A percentile compares a stretch with the other conserved stretches of the same genome.
Evolutionary conservation across 2,888 invertebrate species (phyloP).

Genomic region (Cremastobaeus sp.): DNA sequence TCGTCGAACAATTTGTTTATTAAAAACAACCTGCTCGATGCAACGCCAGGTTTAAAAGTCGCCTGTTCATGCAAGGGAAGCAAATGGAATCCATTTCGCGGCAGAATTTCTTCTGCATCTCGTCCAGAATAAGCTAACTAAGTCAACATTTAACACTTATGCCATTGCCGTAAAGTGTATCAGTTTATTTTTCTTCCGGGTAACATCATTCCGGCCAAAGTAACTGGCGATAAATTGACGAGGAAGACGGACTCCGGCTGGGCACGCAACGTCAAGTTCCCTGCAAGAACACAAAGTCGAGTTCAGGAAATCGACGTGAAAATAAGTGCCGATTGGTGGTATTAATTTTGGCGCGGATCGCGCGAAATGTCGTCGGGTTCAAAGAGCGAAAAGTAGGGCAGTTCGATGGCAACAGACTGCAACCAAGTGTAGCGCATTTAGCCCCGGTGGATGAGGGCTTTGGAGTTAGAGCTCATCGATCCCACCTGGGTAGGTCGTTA

Average conservation of each 20-base stretch:
- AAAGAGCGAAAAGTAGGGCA: constrained; percentile 66
- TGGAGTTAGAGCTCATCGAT: constrained; percentile 71
- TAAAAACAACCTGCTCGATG: too few species aligned
- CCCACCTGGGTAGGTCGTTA: constrained; percentile 72
- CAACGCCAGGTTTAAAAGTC: too few species aligned
- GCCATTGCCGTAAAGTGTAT: constrained; percentile 3
- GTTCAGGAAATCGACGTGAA: background rate
- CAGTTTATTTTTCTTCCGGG: constrained; percentile 17
- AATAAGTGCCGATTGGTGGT: constrained; percentile 28
- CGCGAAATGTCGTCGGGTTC: constrained; percentile 41
- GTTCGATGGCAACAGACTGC: constrained; percentile 60
- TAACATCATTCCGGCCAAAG: constrained; percentile 3
- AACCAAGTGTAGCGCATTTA: constrained; percentile 60
- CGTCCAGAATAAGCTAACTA: background rate
- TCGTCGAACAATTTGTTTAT: too few species aligned
- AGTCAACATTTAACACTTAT: background rate
- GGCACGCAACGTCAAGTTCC: constrained; percentile 10
- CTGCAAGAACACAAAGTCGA: too few species aligned
- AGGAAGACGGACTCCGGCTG: constrained; percentile 10
- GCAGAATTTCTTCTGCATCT: too few species aligned
- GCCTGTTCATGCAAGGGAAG: too few species aligned
- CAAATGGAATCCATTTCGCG: too few species aligned
- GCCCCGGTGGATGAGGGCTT: constrained; percentile 65
- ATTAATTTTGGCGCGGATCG: constrained; percentile 47
- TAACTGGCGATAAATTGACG: too few species aligned